These are phyloP conservation scores for Flabesymbios commensalis DNA, from an alignment of 2,888 invertebrate genomes.

Conservation along the genomic window DNA sequence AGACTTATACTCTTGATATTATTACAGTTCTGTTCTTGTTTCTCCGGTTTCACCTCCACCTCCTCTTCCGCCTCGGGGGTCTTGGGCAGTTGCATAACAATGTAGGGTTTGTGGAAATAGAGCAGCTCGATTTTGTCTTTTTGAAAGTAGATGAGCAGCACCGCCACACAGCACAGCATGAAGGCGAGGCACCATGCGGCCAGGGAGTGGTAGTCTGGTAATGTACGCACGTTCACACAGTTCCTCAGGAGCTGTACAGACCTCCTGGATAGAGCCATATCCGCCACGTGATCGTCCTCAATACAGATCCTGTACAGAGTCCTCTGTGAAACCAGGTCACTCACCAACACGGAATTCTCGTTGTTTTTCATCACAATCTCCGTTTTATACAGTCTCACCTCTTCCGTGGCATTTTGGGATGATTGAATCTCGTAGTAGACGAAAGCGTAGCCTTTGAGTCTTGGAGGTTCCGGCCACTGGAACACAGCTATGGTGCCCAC, in stretches of 20 bases:
- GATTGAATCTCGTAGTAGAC: conserved; percentile 23
- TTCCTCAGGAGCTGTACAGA: conserved; percentile 15
- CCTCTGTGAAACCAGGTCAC: conserved; percentile 15
- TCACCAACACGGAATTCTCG: conserved; percentile 21
- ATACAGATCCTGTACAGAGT: conserved; percentile 25
- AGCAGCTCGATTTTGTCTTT: conserved; percentile 30
- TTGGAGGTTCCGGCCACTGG: conserved; percentile 27
- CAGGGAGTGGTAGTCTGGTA: conserved; percentile 29
- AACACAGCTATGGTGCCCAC: conserved; percentile 26
- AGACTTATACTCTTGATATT: too few species aligned
- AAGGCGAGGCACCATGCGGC: conserved; percentile 22
- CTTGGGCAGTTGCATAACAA: too few species aligned
- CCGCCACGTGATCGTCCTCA: conserved; percentile 23
- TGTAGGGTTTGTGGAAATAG: conserved; percentile 18
- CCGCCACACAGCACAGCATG: conserved; percentile 8
- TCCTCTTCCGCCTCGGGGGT: too few species aligned
- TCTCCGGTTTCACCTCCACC: too few species aligned
- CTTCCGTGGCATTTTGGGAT: not conserved
- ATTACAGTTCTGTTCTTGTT: too few species aligned
- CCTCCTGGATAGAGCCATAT: conserved; percentile 9
- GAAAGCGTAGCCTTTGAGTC: conserved; percentile 25
- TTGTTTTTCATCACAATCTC: conserved; percentile 20
- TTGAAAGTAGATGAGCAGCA: conserved; percentile 29
- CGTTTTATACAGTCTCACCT: conserved; percentile 16
- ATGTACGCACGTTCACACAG: conserved; percentile 23